Evolutionary conservation across 2,797 vertebrate genomes (phyloP).

Genomic region (Sebastolobus alascanus): DNA sequence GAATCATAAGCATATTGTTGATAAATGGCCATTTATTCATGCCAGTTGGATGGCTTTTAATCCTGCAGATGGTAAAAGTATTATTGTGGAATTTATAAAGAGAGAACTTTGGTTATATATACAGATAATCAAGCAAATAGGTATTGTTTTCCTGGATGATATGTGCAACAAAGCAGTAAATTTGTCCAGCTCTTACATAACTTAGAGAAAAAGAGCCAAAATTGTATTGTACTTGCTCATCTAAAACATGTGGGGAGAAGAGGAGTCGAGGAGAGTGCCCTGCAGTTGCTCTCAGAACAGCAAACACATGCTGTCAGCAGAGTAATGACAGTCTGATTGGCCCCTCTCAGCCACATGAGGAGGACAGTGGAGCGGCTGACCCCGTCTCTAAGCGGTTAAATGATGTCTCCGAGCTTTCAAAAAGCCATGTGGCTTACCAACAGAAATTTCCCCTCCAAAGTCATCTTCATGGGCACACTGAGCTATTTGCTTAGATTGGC

Average conservation of each 20-base stretch:
- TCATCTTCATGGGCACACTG: slow-evolving; percentile 48
- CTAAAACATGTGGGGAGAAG: slow-evolving; percentile 49
- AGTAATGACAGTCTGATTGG: slow-evolving; percentile 65
- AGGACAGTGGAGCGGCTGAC: slow-evolving; percentile 44
- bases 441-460: slow-evolving; percentile 48
- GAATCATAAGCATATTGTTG: slow-evolving; percentile 45
- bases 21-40: slow-evolving; percentile 49
- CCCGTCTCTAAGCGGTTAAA: slow-evolving; percentile 45
- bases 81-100: slow-evolving; percentile 24
- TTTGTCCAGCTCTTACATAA: slow-evolving; percentile 26
- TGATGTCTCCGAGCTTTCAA: slow-evolving; percentile 49
- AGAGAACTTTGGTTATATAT: slow-evolving; percentile 16
- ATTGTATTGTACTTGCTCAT: slow-evolving; percentile 45
- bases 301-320: slow-evolving; percentile 64
- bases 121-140: not conserved
- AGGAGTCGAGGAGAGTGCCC: slow-evolving; percentile 35
- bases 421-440: slow-evolving; percentile 51
- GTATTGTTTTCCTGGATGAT: slow-evolving; percentile 18
- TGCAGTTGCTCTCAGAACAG: slow-evolving; percentile 50
- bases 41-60: slow-evolving; percentile 26
- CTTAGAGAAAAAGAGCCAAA: not conserved
- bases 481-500: slow-evolving; percentile 67
- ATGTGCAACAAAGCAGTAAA: slow-evolving; percentile 11
- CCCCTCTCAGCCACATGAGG: slow-evolving; percentile 40
- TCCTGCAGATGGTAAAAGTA: slow-evolving; percentile 38